Evolutionary conservation across 2,113 vertebrate species (phyloP), one percentile per base, ranked within the genome.

Genomic region (Pelmatolapia mariae): DNA sequence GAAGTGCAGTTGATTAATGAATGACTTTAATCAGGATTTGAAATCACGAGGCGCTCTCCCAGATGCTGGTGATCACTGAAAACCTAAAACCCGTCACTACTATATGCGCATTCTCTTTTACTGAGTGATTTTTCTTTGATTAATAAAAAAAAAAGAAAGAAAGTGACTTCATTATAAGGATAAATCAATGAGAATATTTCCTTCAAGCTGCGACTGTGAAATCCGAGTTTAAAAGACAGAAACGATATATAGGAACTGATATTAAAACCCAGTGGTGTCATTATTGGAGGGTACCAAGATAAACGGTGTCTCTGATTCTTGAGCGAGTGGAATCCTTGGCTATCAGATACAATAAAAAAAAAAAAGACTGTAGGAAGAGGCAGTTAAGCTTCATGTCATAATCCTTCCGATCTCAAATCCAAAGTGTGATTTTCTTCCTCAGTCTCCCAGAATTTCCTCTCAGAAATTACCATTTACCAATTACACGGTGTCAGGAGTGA

Each of bases 381-480:
- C 87, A 57, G 88, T 93, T 95, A 94, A 94, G 90, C 94, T 91
- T 83, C 89, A 82, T 93, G 93, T 93, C 95, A 93, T 93, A 95
- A 95, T 95, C 93, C 92, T 83, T 89, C 94, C 88, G 18, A 89
- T 94, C 91, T 92, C 89, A 87, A 93, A 92, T 87, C 93, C 81
- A 90, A 93, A 91, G 81, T 91, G 90, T 78, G 86, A 90, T 94
- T 94, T 93, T 78, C 45, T 86, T 90, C 68, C 54, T 71, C 59
- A 63, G 91, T 90, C 90, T 91, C 59, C 71, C 81, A 79, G 91
- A 94, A 94, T 94, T 93, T 93, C 91, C 92, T 91, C 92, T 93
- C 86, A 93, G 93, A 95, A 95, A 95, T 94, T 94, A 95, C 93
- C 94, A 93, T 95, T 94, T 94, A 92, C 92, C 94, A 95, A 96